Evolutionary conservation across 2,113 vertebrate species (phyloP).

Genomic region (Probosciger aterrimus): DNA sequence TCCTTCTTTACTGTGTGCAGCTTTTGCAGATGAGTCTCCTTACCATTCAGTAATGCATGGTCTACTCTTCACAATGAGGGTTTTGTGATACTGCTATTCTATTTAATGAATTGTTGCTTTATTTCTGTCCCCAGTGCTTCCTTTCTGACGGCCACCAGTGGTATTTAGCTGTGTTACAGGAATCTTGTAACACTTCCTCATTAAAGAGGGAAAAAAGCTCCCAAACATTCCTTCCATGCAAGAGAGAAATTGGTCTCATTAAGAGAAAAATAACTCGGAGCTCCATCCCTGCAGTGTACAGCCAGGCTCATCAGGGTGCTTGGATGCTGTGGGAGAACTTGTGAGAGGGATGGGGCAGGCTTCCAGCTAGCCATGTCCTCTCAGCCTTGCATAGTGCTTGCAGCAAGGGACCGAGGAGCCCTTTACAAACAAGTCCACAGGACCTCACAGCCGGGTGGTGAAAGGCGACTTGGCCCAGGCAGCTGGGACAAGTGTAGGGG

Average conservation of each 20-base stretch:
- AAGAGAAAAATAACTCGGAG: neutral
- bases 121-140: neutral
- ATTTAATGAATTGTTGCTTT: neutral
- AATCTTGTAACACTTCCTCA: neutral
- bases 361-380: neutral
- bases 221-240: neutral
- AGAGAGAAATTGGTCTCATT: neutral
- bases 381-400: neutral
- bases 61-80: neutral
- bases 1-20: neutral
- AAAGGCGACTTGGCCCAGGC: neutral
- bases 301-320: neutral
- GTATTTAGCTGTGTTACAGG: neutral
- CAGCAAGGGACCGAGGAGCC: neutral
- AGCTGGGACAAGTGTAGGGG: accelerated
- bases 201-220: neutral
- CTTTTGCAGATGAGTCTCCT: neutral
- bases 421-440: neutral
- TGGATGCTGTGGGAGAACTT: neutral
- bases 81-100: neutral
- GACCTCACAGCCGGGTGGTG: neutral
- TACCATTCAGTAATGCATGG: neutral
- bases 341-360: neutral
- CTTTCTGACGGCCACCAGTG: neutral
- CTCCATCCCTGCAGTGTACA: neutral